Base-by-base conservation (phyloP, 2,113 vertebrate genomes). In the Loxodonta africana region DNA sequence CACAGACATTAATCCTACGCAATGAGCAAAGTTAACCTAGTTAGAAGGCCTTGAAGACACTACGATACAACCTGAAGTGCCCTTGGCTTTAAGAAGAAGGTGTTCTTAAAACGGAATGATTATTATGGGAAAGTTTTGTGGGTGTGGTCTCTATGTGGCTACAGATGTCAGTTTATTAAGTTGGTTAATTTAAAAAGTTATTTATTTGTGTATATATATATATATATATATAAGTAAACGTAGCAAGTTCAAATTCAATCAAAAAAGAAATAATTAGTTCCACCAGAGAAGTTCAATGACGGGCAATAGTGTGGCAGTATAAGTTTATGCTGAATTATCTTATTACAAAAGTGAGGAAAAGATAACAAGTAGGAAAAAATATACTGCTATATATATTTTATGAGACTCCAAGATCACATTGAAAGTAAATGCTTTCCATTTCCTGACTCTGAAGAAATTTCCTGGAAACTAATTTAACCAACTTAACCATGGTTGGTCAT, bases 341-440 rank as follows among this genome's bases (percentile, higher is more conserved):
- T 62, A 93, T 88, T 85, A 77, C n/a, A 94, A 65, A 96, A 69
- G 4, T 28, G n/a, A 78, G 63, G 21, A 11, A 69, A 46, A 74
- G 77, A 62, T 30, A 78, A 69, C 4, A 33, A 65, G 48, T 8
- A 86, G 37, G 23, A 60, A 89, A 96, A 46, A 67, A 74, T 33
- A 83, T 57, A 74, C 11, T 51, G 17, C 14, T 48, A 57, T 30
- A 76, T 62, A 88, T 21, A 37, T 69, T 92, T 28, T 48, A 88
- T 37, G 62, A 62, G 30, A 83, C 2, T 84, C 60, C 1, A 67
- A 57, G 60, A 81, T n/a, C 17, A 74, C 37, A 26, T 33, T 89
- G 80, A 83, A 48, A 88, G 91, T 60, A 88, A 77, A 83, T 46
- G 7, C 4, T 83, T 78, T 80, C 1, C 33, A 95, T 90, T 88